Evolutionary conservation across 2,113 vertebrate species (phyloP).

Genomic region (Hyla sarda): DNA sequence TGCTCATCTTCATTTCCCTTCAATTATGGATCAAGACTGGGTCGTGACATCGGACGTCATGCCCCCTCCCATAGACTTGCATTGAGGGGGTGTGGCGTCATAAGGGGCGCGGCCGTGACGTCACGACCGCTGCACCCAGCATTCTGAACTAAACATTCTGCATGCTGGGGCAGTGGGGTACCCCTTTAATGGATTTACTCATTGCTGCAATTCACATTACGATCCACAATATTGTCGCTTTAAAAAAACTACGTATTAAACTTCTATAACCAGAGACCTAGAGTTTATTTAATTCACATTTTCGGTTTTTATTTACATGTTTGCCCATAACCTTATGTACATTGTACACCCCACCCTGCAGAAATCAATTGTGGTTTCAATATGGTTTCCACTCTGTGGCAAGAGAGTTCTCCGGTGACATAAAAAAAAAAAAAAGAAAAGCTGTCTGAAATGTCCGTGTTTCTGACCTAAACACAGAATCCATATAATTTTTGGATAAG

Average conservation of each 20-base stretch:
- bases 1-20: background rate
- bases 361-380: background rate
- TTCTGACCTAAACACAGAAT: background rate
- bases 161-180: too few relatives aligned
- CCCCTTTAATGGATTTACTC: background rate
- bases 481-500: background rate
- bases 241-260: background rate
- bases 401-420: background rate
- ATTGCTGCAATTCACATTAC: background rate
- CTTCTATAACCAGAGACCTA: background rate
- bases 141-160: too few relatives aligned
- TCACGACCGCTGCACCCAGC: too few relatives aligned
- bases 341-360: background rate
- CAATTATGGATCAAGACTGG: background rate
- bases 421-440: background rate
- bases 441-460: background rate
- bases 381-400: background rate
- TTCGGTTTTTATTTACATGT: background rate
- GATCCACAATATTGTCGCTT: background rate
- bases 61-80: too few relatives aligned
- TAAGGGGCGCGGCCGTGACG: too few relatives aligned
- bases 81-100: too few relatives aligned
- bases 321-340: background rate
- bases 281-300: conserved; percentile 4
- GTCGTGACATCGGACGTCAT: too few relatives aligned